phyloP scores from a whole-genome alignment of 2,888 invertebrate species.

The Thecocarcelia acutangulata region DNA sequence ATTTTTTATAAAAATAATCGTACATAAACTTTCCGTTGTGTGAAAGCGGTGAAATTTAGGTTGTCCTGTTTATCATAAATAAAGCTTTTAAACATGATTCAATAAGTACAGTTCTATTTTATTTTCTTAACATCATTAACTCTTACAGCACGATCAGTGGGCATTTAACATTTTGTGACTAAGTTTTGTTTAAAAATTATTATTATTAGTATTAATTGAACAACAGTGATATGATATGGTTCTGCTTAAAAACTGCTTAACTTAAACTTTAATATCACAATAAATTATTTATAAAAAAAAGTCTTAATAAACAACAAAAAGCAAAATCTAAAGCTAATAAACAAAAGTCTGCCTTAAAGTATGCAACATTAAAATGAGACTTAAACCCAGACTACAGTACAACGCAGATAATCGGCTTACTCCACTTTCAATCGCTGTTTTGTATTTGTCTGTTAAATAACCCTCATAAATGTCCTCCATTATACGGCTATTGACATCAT shows the following conservation, averaged over 20 bases:
- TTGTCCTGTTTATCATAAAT: no score
- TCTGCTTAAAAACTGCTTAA: constrained; percentile 32
- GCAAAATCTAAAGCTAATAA: constrained; percentile 15
- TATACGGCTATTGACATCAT: constrained; percentile 75
- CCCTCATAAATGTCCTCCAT: constrained; percentile 79
- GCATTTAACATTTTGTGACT: constrained; percentile 32
- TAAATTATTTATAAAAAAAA: constrained; percentile 62
- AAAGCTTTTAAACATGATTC: no score
- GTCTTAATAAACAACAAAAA: constrained; percentile 37
- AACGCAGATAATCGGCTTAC: background rate
- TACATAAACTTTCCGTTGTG: no score
- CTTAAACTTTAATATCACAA: constrained; percentile 71
- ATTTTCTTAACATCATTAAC: background rate
- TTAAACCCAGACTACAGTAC: background rate
- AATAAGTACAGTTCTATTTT: no score
- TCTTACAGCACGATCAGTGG: constrained; percentile 31
- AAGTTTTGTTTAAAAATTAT: constrained; percentile 18
- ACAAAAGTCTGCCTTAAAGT: constrained; percentile 10
- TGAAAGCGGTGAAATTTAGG: no score
- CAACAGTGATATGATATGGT: constrained; percentile 13
- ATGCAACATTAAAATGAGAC: background rate
- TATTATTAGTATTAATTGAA: background rate
- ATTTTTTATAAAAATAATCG: no score
- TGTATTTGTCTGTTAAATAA: constrained; percentile 74
- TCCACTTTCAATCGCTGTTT: constrained; percentile 51